Evolutionary conservation across 2,113 vertebrate species (phyloP).

Genomic region (Podiceps cristatus): DNA sequence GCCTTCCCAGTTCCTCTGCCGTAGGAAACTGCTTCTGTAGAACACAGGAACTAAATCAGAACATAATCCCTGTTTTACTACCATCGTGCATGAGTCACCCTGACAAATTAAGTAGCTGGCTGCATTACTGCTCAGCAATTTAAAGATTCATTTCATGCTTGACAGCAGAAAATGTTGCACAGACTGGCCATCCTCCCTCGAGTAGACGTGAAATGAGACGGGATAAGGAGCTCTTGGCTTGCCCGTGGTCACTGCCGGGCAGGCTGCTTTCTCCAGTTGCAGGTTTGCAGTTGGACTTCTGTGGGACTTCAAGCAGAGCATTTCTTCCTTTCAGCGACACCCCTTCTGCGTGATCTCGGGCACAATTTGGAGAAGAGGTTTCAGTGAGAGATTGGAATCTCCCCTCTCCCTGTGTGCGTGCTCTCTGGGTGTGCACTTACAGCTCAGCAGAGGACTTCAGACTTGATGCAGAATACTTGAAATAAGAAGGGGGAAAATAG

Average conservation of each 20-base stretch:
- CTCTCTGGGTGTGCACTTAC: rapidly evolving
- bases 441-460: not conserved
- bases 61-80: not conserved
- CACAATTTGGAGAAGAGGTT: not conserved
- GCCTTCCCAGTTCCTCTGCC: not conserved
- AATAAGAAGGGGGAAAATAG: not conserved
- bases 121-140: not conserved
- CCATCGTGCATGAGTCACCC: not conserved
- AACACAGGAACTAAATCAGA: not conserved
- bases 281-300: not conserved
- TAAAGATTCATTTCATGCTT: not conserved
- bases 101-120: not conserved
- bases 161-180: not conserved
- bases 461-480: not conserved
- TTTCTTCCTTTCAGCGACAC: not conserved
- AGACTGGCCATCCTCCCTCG: not conserved
- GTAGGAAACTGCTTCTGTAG: not conserved
- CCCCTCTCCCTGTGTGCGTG: rapidly evolving
- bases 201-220: rapidly evolving
- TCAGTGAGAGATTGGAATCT: not conserved
- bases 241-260: rapidly evolving
- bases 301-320: not conserved
- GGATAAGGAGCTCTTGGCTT: not conserved
- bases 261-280: not conserved
- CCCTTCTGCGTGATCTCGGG: rapidly evolving